Base-by-base conservation (phyloP, 2,797 vertebrate species). In the Pogonophryne albipinna region DNA sequence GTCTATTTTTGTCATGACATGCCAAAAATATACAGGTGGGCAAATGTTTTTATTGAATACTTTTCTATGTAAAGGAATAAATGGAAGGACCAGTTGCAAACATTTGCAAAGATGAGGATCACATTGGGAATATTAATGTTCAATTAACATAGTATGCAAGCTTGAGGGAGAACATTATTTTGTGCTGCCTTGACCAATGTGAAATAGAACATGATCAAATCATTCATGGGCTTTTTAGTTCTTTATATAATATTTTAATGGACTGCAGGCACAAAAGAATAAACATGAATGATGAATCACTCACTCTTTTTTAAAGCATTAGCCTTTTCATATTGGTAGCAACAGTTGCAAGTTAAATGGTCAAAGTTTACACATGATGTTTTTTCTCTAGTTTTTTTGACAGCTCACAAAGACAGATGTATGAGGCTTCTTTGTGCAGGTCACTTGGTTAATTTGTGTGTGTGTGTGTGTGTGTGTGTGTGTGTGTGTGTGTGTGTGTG, bases 191-290 rank as follows among this genome's bases (percentile, higher is more conserved):
- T 69, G 53, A 61, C 23, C 53, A 42, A 34, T 65, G 49, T 55
- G n/a, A 19, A 67, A 53, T 16, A 45, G 16, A 61, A 58, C n/a
- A 45, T 45, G 44, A 67, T 60, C n/a, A 23, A 6, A 23, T 66
- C 44, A 50, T 19, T 66, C 9, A 67, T 41, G 41, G 4, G 19
- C 47, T 67, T 51, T 63, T 62, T 14, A 59, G 11, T 42, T 51
- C 12, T 45, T 46, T 13, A 45, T 20, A 12, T 66, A 61, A n/a
- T 46, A n/a, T 50, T 52, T 60, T 14, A 8, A 46, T 23, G n/a
- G 42, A 38, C 61, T 10, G 4, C 14, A 27, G 46, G 16, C 46
- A 17, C 9, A 10, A 31, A 42, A 34, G 15, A 53, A 57, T 63
- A 4, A 46, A 42, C 51, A 56, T 16, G 4, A 55, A 55, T 17